Base-by-base conservation (phyloP, 1,140 invertebrate genomes). In the Eufriesea mexicana region DNA sequence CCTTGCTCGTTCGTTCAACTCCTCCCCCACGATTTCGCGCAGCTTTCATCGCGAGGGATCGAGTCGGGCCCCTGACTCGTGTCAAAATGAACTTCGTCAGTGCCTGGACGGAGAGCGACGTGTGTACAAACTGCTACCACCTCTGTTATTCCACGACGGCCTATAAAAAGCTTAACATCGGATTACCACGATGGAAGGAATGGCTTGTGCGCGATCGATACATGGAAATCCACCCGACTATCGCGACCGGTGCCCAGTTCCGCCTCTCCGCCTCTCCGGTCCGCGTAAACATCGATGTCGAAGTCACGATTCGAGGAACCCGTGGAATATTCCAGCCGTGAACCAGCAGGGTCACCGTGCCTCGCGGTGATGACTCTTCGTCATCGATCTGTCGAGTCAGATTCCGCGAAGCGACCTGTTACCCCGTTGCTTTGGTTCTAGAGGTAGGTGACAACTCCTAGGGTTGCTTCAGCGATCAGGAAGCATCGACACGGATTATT, bases 81-180 rank as follows among this genome's bases (percentile, higher is more conserved):
- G 10, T 23, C 47, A 45, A 54, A 57, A 42, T 25, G 51, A 76
- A 67, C 14, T n/a, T n/a, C 25, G 20, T 59, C 62, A 47, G 10
- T 57, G n/a, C 0, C 45, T 23, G 35, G 79, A 66, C n/a, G 42
- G 28, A 66, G 66, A 54, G 25, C 72, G 79, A 81, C 62, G 72
- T 67, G 79, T 76, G 62, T 81, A 67, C 72, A 81, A 81, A 81
- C 79, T 57, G 25, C 23, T 20, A 83, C 42, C 64, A 25, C 7
- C 25, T 47, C 28, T 70, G 55, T 70, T 67, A 62, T 45, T 83
- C 55, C 66, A 45, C 64, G 55, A 54, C 66, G 47, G 20, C 54
- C 80, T 78, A 83, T 83, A 54, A 83, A 83, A 78, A 70, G 80
- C 80, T 83, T 76, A 83, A 68, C 80, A 70, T 42, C 54, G 74